Percentiles rank a stretch among this genome's conserved stretches.
phyloP scores from a whole-genome alignment of 2,888 invertebrate genomes.

The Drosophila neoperkinsi region DNA sequence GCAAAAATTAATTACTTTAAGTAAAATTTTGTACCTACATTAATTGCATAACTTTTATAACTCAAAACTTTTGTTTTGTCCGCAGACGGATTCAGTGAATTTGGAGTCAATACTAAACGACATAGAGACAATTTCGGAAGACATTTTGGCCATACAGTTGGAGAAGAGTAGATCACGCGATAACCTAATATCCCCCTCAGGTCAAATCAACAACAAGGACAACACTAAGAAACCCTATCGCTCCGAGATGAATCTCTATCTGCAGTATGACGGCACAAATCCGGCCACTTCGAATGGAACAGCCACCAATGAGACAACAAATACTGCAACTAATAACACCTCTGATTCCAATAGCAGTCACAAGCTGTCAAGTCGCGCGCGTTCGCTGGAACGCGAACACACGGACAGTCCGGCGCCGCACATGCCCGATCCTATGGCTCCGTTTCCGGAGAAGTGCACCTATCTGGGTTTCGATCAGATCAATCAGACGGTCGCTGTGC shows the following conservation, averaged over 20 bases:
- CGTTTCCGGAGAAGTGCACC: constrained; percentile 84
- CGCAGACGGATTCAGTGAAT: constrained; percentile 87
- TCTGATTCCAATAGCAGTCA: constrained; percentile 40
- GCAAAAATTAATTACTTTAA: neutral
- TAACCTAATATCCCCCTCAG: constrained; percentile 49
- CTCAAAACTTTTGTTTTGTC: neutral
- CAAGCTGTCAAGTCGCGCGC: constrained; percentile 58
- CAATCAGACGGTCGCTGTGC: constrained; percentile 57
- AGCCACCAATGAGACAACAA: constrained; percentile 31
- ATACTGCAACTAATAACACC: constrained; percentile 20
- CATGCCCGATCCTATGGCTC: constrained; percentile 84
- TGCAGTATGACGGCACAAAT: constrained; percentile 83
- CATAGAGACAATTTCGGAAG: constrained; percentile 87
- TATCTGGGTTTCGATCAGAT: constrained; percentile 84
- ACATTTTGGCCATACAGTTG: constrained; percentile 83
- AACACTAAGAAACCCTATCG: constrained; percentile 83
- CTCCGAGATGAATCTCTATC: constrained; percentile 85
- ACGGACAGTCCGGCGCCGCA: constrained; percentile 83
- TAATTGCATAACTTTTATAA: neutral
- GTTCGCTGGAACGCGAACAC: constrained; percentile 79
- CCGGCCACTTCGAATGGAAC: constrained; percentile 69
- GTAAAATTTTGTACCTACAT: no score
- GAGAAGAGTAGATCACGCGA: constrained; percentile 82
- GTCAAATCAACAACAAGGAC: constrained; percentile 29
- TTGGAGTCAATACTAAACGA: constrained; percentile 89